Conservation (phyloP, 2,888 invertebrate species). For the Ornithoptera alexandrae region DNA sequence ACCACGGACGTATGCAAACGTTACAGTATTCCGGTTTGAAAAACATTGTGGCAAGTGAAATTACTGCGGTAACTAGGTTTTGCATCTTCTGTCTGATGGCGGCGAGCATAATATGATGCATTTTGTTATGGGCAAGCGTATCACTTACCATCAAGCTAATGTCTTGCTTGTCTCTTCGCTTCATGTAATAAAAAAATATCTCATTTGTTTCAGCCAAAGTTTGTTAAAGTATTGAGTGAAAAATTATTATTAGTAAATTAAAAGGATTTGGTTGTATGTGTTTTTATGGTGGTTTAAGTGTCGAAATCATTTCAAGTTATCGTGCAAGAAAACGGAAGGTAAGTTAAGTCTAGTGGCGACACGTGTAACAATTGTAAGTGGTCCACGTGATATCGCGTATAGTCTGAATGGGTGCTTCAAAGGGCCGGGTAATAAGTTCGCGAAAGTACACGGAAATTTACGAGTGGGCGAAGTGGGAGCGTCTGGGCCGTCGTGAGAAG, state of each 20-base stretch:
- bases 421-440: slow-evolving; percentile 14
- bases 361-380: background rate
- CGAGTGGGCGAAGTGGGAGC: background rate
- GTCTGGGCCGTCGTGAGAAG: slow-evolving; percentile 11
- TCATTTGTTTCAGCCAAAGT: too few relatives aligned
- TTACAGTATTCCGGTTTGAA: too few relatives aligned
- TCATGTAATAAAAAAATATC: too few relatives aligned
- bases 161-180: too few relatives aligned
- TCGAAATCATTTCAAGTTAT: background rate
- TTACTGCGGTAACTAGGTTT: too few relatives aligned
- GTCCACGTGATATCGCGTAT: slow-evolving; percentile 3
- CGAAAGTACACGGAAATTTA: slow-evolving; percentile 7
- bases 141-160: too few relatives aligned
- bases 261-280: background rate
- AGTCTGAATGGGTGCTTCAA: slow-evolving; percentile 21
- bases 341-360: background rate
- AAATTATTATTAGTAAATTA: background rate
- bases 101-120: too few relatives aligned
- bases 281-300: background rate
- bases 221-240: background rate
- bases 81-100: too few relatives aligned
- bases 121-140: too few relatives aligned
- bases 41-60: too few relatives aligned
- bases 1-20: too few relatives aligned
- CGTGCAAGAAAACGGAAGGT: background rate